Percentiles rank a stretch among this genome's conserved stretches.
Evolutionary conservation across 2,888 invertebrate genomes (phyloP).

Genomic region (Drosophila imparisetae): DNA sequence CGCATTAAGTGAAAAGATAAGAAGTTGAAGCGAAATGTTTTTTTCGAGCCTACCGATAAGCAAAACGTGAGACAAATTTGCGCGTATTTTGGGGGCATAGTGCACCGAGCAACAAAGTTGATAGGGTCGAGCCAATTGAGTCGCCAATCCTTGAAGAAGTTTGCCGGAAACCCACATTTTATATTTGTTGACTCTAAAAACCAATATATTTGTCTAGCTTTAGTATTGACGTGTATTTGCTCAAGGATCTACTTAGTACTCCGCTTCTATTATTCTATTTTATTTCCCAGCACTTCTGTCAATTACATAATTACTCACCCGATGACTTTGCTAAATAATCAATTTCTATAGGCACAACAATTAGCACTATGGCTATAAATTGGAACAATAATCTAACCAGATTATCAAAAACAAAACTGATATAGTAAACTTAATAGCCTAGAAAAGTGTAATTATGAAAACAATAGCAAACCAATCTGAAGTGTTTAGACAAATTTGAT

Average conservation of each 20-base stretch:
- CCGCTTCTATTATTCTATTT: not conserved
- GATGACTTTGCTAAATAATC: not conserved
- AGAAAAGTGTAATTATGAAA: not conserved
- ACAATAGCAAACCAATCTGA: not conserved
- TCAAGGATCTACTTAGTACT: no score
- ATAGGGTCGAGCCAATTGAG: not conserved
- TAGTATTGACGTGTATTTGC: no score
- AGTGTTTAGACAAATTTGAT: not conserved
- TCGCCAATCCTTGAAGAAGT: not conserved
- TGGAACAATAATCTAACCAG: not conserved
- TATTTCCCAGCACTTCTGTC: not conserved
- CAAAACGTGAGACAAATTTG: not conserved
- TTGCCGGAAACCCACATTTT: not conserved
- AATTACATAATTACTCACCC: not conserved
- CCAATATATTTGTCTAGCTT: not conserved
- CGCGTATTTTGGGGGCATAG: not conserved
- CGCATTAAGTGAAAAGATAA: constrained; percentile 28
- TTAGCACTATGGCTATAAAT: not conserved
- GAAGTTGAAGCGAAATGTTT: constrained; percentile 8
- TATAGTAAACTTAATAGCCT: not conserved
- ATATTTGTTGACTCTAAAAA: not conserved
- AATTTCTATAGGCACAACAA: not conserved
- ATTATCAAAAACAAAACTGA: not conserved
- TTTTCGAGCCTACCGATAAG: constrained; percentile 25
- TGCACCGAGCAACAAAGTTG: not conserved